These are phyloP conservation scores for Paragorgia papillata DNA, from an alignment of 92 coral and sea anemone species.

Conservation along the genomic window DNA sequence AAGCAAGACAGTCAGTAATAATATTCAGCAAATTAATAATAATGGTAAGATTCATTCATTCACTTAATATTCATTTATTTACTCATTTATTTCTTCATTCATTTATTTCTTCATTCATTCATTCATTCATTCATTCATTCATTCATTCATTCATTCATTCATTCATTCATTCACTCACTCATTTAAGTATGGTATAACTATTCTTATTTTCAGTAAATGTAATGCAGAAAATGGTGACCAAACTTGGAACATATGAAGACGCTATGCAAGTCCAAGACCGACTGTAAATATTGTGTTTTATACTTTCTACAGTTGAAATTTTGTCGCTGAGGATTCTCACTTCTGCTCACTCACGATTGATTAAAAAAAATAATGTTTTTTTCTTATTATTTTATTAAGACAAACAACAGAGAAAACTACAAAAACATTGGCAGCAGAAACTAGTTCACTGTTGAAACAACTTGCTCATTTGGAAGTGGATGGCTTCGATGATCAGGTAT, in stretches of 20 bases:
- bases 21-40: constrained; percentile 85
- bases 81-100: no score
- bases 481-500: constrained; percentile 70
- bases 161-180: no score
- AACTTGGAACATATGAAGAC: constrained; percentile 91
- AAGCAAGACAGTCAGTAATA: constrained; percentile 75
- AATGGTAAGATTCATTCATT: constrained; percentile 75
- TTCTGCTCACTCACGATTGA: no score
- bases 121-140: no score
- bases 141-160: no score
- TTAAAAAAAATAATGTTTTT: no score
- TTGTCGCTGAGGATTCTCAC: no score
- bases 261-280: constrained; percentile 64
- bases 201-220: constrained; percentile 59
- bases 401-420: constrained; percentile 83
- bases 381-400: constrained; percentile 46
- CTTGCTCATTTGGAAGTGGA: constrained; percentile 68
- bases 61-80: no score
- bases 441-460: constrained; percentile 82
- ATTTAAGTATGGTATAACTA: no score
- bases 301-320: no score
- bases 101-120: no score
- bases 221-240: constrained; percentile 80
- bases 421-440: constrained; percentile 83
- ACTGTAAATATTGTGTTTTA: constrained; percentile 67